These are phyloP conservation scores for Zootoca vivipara DNA, from an alignment of 2,113 vertebrate genomes.

Conservation along the genomic window DNA sequence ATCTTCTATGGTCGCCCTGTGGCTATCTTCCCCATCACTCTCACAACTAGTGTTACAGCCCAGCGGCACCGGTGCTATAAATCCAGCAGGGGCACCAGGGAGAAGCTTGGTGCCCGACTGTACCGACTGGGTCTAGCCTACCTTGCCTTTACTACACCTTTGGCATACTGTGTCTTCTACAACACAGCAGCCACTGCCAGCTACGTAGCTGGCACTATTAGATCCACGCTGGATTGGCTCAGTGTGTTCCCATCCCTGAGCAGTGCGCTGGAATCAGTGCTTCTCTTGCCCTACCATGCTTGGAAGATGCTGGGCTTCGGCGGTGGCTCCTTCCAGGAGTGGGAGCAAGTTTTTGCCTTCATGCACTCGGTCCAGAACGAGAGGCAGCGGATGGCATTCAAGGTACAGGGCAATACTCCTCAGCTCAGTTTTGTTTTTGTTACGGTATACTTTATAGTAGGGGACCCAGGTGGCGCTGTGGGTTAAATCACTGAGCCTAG, in stretches of 20 bases:
- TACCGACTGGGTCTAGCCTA: constrained; percentile 82
- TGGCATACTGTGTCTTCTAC: constrained; percentile 80
- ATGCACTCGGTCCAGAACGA: constrained; percentile 80
- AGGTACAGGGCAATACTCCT: constrained; percentile 68
- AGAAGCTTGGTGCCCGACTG: constrained; percentile 73
- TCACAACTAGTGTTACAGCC: constrained; percentile 82
- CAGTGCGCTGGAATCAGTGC: constrained; percentile 74
- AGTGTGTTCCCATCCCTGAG: constrained; percentile 83
- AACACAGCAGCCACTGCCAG: constrained; percentile 82
- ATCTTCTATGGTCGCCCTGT: constrained; percentile 85
- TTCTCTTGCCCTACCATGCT: constrained; percentile 82
- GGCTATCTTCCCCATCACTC: constrained; percentile 84
- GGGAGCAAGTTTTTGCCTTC: constrained; percentile 84
- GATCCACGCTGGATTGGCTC: constrained; percentile 79
- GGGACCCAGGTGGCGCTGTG: too few relatives aligned
- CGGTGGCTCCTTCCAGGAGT: constrained; percentile 78
- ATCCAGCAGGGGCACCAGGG: not conserved
- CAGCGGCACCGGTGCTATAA: constrained; percentile 79
- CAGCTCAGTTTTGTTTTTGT: not conserved
- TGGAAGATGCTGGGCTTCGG: constrained; percentile 67
- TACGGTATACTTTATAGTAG: not conserved
- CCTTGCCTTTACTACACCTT: constrained; percentile 82
- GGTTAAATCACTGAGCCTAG: too few relatives aligned
- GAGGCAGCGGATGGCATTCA: constrained; percentile 76
- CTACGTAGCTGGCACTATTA: constrained; percentile 77